Conservation (phyloP, 2,888 invertebrate species). For the Trachelus iudaicus region DNA sequence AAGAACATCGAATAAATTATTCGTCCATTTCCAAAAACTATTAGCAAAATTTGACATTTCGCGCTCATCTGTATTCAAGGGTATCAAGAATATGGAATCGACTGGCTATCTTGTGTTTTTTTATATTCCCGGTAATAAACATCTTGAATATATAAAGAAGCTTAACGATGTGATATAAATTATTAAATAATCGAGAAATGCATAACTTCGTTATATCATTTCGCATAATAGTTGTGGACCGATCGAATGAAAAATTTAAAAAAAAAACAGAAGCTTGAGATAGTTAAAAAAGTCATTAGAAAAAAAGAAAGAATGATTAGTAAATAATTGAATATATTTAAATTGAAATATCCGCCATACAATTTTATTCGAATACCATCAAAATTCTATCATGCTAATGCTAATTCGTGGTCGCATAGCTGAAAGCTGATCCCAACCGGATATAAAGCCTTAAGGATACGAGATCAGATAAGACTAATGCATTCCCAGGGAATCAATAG, state of each 20-base stretch:
- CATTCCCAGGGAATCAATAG: background rate
- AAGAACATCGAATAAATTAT: background rate
- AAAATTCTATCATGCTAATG: background rate
- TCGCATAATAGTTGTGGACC: background rate
- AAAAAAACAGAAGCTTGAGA: background rate
- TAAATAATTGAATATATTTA: background rate
- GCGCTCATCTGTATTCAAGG: constrained; percentile 1
- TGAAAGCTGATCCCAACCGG: background rate
- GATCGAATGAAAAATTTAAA: background rate
- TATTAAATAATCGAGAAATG: background rate
- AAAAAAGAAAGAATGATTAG: background rate
- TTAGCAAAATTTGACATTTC: background rate
- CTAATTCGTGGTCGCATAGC: background rate
- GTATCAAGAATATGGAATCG: background rate
- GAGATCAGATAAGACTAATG: background rate
- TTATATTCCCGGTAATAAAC: background rate
- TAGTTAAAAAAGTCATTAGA: background rate
- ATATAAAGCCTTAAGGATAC: background rate
- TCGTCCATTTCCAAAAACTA: background rate
- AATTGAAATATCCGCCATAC: background rate
- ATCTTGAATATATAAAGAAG: background rate
- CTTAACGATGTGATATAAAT: background rate
- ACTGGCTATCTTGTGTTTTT: background rate
- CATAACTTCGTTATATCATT: background rate
- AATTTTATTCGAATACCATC: background rate